These are phyloP conservation scores for Monopterus albus DNA, from an alignment of 2,113 vertebrate genomes.

Conservation along the genomic window DNA sequence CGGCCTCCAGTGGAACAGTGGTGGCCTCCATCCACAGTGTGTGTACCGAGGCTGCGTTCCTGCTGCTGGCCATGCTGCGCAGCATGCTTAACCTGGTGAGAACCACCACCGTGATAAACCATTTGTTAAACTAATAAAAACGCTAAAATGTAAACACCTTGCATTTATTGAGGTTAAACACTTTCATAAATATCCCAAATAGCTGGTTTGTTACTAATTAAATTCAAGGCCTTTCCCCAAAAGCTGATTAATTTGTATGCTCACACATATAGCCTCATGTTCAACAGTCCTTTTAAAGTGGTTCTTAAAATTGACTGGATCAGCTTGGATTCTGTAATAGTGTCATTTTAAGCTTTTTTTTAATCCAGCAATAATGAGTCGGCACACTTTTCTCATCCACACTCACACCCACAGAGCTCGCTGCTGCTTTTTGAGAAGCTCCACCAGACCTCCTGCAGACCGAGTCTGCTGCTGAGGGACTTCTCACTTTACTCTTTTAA, in stretches of 20 bases:
- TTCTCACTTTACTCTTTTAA: not conserved
- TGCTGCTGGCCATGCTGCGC: slow-evolving; percentile 95
- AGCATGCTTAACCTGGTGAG: slow-evolving; percentile 99
- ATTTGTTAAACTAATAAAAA: too few relatives aligned
- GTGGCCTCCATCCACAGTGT: slow-evolving; percentile 92
- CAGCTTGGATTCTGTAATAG: not conserved
- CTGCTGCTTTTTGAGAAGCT: slow-evolving; percentile 1
- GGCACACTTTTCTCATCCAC: not conserved
- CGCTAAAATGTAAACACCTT: too few relatives aligned
- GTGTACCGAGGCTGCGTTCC: slow-evolving; percentile 94
- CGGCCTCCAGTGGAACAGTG: slow-evolving; percentile 91
- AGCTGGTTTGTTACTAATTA: too few relatives aligned
- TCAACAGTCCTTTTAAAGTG: not conserved
- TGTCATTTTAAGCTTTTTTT: slow-evolving; percentile 7
- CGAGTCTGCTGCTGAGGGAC: not conserved
- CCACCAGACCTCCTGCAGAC: not conserved
- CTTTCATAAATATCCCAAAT: too few relatives aligned
- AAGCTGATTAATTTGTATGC: too few relatives aligned
- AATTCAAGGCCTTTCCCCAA: too few relatives aligned
- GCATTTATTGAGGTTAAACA: too few relatives aligned
- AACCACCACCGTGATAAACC: too few relatives aligned
- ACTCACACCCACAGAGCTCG: not conserved
- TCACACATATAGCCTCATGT: not conserved
- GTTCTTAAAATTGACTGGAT: not conserved
- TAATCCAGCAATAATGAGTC: slow-evolving; percentile 18